These are phyloP conservation scores for Parnassius apollo DNA, from an alignment of 2,888 invertebrate species.

Conservation along the genomic window DNA sequence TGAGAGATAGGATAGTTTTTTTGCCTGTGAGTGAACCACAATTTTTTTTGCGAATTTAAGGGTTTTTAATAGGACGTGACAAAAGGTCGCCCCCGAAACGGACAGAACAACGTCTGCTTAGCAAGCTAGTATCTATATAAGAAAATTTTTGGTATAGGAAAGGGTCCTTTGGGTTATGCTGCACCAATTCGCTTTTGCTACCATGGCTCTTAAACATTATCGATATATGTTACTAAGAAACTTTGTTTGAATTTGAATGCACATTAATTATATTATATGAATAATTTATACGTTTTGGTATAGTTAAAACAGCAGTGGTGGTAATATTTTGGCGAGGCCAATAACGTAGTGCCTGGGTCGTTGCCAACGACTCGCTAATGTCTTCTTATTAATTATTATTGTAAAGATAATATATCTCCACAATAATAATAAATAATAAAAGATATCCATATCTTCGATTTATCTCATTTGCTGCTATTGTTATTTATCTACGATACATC, in stretches of 20 bases:
- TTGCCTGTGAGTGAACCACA: too few species aligned
- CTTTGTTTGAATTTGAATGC: neutral
- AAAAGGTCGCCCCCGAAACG: too few species aligned
- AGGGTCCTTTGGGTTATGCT: too few species aligned
- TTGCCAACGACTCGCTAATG: neutral
- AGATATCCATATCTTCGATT: neutral
- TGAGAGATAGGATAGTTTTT: too few species aligned
- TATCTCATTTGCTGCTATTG: too few species aligned
- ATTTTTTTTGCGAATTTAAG: too few species aligned
- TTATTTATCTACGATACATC: too few species aligned
- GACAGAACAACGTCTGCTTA: too few species aligned
- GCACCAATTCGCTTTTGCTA: neutral
- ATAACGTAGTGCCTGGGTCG: conserved; percentile 12
- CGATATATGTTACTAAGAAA: neutral
- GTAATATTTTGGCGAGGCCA: neutral
- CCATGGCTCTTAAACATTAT: neutral
- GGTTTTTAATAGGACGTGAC: too few species aligned
- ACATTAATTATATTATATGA: neutral
- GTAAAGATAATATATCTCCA: neutral
- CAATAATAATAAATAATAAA: too few species aligned
- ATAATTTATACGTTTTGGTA: conserved; percentile 1
- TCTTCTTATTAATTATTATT: neutral
- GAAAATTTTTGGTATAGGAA: too few species aligned
- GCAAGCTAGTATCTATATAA: too few species aligned
- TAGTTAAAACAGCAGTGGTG: neutral